Conservation (phyloP, 2,888 invertebrate species). For the Podabrus alpinus region DNA sequence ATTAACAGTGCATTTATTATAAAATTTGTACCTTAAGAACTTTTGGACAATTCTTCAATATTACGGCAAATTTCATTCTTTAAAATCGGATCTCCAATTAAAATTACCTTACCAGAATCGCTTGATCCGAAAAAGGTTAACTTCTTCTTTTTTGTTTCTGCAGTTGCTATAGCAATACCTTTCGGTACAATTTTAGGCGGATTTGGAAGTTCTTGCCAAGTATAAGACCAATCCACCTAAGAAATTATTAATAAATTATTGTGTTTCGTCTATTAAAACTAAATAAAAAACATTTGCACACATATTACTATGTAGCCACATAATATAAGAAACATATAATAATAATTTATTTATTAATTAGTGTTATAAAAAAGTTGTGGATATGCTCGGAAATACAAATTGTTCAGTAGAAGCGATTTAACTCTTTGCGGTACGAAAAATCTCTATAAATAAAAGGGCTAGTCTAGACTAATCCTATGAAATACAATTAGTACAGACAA, state of each 20-base stretch:
- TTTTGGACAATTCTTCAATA: conserved; percentile 48
- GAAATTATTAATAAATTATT: conserved; percentile 20
- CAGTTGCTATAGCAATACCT: conserved; percentile 69
- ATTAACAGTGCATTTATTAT: neutral
- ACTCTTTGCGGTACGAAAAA: too few species aligned
- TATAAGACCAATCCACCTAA: conserved; percentile 76
- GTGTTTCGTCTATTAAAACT: neutral
- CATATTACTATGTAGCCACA: too few species aligned
- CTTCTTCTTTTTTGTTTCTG: conserved; percentile 63
- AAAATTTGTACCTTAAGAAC: conserved; percentile 22
- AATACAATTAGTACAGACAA: too few species aligned
- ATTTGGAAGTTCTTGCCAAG: conserved; percentile 76
- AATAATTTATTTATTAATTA: too few species aligned
- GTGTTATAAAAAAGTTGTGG: too few species aligned
- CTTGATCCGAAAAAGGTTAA: conserved; percentile 66
- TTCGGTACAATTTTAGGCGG: conserved; percentile 68
- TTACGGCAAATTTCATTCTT: conserved; percentile 48
- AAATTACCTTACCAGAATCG: conserved; percentile 65
- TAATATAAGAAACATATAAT: too few species aligned
- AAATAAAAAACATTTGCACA: neutral
- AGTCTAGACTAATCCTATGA: too few species aligned
- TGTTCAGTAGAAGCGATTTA: too few species aligned
- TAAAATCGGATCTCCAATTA: conserved; percentile 52
- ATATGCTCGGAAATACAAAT: too few species aligned
- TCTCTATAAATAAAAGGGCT: too few species aligned